Evolutionary conservation across 2,888 invertebrate species (phyloP).

Genomic region (Unio pictorum): DNA sequence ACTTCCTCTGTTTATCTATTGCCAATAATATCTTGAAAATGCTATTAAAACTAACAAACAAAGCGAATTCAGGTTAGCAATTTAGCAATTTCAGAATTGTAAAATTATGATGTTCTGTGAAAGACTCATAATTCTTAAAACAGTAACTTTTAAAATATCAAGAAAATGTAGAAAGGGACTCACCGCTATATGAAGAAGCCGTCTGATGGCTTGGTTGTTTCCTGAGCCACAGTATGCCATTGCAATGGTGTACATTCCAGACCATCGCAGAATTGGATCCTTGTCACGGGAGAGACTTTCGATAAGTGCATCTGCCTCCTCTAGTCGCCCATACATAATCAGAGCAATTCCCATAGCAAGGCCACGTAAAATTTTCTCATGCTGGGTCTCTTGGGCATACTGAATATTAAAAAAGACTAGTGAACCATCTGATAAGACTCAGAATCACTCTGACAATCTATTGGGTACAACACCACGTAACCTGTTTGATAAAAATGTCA

Average conservation of each 20-base stretch:
- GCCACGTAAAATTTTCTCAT: constrained; percentile 98
- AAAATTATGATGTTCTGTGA: too few relatives aligned
- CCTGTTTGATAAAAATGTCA: too few relatives aligned
- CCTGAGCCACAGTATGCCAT: constrained; percentile 99
- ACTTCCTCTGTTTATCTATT: too few relatives aligned
- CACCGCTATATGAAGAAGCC: constrained; percentile 94
- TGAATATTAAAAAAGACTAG: constrained; percentile 55
- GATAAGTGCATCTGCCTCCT: constrained; percentile 95
- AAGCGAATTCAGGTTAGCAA: too few relatives aligned
- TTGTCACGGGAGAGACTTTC: constrained; percentile 92
- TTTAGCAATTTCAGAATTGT: too few relatives aligned
- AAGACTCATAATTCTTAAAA: not conserved
- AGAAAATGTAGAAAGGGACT: constrained; percentile 64
- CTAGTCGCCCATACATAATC: constrained; percentile 96
- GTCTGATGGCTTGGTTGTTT: constrained; percentile 95
- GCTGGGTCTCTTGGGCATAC: constrained; percentile 96
- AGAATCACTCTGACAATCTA: too few relatives aligned
- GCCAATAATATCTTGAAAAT: too few relatives aligned
- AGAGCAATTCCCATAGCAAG: constrained; percentile 96
- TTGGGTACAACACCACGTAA: too few relatives aligned
- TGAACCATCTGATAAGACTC: too few relatives aligned
- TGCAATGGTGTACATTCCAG: constrained; percentile 98
- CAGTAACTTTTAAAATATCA: not conserved
- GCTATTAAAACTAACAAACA: too few relatives aligned
- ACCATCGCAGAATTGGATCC: constrained; percentile 93